Evolutionary conservation across 1,140 invertebrate species (phyloP).

Genomic region (Heliconius melpomene): DNA sequence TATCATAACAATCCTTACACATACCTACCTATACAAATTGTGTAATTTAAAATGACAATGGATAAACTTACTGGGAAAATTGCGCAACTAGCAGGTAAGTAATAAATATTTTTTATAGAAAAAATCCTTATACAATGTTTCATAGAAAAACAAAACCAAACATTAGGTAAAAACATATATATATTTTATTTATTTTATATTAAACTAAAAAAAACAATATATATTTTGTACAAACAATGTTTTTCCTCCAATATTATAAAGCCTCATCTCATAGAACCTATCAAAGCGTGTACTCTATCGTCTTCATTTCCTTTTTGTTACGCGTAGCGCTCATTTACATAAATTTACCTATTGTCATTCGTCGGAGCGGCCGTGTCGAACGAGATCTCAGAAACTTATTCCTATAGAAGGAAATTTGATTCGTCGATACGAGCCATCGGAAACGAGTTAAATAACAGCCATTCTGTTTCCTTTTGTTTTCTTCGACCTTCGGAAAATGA

Average conservation of each 20-base stretch:
- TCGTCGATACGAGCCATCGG: slow-evolving; percentile 72
- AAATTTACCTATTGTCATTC: slow-evolving; percentile 79
- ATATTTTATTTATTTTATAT: background rate
- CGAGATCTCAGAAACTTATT: slow-evolving; percentile 65
- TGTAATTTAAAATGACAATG: too few relatives aligned
- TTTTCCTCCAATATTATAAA: slow-evolving; percentile 2
- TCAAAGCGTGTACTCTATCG: slow-evolving; percentile 41
- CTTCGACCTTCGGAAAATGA: slow-evolving; percentile 67
- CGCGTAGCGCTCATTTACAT: slow-evolving; percentile 74
- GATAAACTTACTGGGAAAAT: too few relatives aligned
- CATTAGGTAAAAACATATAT: background rate
- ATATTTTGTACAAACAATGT: slow-evolving; percentile 12
- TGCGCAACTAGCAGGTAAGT: too few relatives aligned
- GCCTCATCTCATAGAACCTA: slow-evolving; percentile 16
- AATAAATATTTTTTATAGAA: too few relatives aligned
- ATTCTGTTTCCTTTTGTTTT: slow-evolving; percentile 72
- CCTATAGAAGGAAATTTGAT: slow-evolving; percentile 74
- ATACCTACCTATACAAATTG: too few relatives aligned
- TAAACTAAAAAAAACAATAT: background rate
- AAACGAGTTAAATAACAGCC: slow-evolving; percentile 78
- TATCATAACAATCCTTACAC: too few relatives aligned
- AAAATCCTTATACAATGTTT: too few relatives aligned
- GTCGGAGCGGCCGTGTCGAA: slow-evolving; percentile 56
- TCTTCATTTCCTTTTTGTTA: slow-evolving; percentile 74
- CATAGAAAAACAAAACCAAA: too few relatives aligned